Evolutionary conservation across 2,113 vertebrate species (phyloP).

Genomic region (Phrynocephalus versicolor): DNA sequence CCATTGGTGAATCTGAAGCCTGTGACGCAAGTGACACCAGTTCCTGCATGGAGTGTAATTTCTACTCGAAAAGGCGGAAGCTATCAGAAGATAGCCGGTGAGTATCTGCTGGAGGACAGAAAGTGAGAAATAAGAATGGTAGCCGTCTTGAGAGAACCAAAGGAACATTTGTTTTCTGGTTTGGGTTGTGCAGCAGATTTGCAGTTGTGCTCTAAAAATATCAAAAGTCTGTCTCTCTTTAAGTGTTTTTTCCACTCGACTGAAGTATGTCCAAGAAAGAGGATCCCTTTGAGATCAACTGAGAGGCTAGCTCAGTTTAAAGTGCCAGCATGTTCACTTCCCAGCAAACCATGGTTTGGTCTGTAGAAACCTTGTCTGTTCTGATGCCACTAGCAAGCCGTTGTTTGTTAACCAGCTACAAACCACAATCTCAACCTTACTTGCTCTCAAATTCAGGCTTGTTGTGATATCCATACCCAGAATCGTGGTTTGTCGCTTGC

Average conservation of each 20-base stretch:
- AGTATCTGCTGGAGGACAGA: slow-evolving; percentile 43
- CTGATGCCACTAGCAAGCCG: no score
- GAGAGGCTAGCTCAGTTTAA: background rate
- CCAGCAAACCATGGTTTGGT: no score
- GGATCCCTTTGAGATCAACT: background rate
- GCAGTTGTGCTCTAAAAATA: background rate
- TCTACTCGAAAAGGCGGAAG: slow-evolving; percentile 79
- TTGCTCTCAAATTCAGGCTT: no score
- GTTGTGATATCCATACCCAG: no score
- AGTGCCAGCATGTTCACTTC: no score
- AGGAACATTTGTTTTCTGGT: background rate
- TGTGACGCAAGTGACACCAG: slow-evolving; percentile 82
- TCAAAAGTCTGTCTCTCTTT: background rate
- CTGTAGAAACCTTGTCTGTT: no score
- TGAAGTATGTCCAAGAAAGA: background rate
- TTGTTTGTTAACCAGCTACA: no score
- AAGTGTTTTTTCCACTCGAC: background rate
- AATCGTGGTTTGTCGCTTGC: no score
- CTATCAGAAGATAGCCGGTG: slow-evolving; percentile 75
- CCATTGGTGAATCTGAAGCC: slow-evolving; percentile 89
- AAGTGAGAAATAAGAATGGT: background rate
- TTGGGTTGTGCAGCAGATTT: background rate
- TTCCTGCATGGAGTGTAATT: slow-evolving; percentile 85
- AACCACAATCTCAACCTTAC: no score
- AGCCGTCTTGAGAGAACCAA: no score